Conservation (phyloP, 2,888 invertebrate species). For the Andrena minutula region DNA sequence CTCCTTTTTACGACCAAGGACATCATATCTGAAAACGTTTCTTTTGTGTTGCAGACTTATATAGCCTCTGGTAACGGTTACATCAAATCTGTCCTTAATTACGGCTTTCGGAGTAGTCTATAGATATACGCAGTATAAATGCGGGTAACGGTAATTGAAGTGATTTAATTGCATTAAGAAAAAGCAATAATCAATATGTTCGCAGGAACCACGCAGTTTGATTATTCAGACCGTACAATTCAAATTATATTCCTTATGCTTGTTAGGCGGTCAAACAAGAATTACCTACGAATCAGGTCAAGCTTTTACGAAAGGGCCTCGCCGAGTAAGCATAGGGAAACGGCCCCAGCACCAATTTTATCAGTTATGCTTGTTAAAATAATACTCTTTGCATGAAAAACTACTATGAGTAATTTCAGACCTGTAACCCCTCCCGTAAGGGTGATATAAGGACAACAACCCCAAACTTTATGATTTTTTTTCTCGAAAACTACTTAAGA, state of each 20-base stretch:
- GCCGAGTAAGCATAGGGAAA: too few relatives aligned
- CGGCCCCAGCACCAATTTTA: too few relatives aligned
- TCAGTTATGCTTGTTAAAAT: too few relatives aligned
- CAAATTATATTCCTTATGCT: neutral
- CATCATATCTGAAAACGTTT: neutral
- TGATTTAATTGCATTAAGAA: neutral
- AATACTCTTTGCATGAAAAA: too few relatives aligned
- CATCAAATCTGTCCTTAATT: neutral
- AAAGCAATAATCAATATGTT: neutral
- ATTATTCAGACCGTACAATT: constrained; percentile 1
- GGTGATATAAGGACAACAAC: too few relatives aligned
- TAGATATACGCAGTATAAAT: neutral
- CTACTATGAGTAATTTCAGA: too few relatives aligned
- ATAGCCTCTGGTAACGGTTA: neutral
- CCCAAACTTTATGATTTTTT: too few relatives aligned
- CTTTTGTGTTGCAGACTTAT: neutral
- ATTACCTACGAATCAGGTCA: constrained; percentile 4
- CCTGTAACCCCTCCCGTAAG: too few relatives aligned
- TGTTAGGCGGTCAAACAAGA: neutral
- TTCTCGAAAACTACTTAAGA: too few relatives aligned
- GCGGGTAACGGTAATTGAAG: neutral
- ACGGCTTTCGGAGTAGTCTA: neutral
- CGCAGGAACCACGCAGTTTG: neutral
- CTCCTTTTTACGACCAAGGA: neutral
- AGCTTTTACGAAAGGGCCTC: neutral